phyloP scores from a whole-genome alignment of 2,113 vertebrate genomes.

The Speoplatyrhinus poulsoni region DNA sequence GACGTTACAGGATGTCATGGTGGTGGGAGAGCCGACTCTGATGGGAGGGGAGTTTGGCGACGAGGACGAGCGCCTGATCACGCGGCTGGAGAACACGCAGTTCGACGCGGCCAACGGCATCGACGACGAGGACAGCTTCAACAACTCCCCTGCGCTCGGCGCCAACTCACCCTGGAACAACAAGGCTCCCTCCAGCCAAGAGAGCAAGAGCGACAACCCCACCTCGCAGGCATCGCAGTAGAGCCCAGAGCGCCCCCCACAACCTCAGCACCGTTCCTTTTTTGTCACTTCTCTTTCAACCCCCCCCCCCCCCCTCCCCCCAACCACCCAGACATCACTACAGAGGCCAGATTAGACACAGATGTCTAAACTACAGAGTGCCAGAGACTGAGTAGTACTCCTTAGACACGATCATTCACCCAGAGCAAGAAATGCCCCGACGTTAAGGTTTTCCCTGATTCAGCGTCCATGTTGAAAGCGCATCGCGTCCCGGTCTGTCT shows the following conservation, averaged over 20 bases:
- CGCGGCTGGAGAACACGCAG: conserved; percentile 98
- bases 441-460: conserved; percentile 12
- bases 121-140: conserved; percentile 99
- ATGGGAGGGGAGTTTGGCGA: conserved; percentile 99
- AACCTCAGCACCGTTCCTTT: conserved; percentile 42
- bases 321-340: conserved; percentile 63
- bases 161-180: conserved; percentile 99
- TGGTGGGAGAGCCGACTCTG: conserved; percentile 98
- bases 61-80: conserved; percentile 98
- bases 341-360: conserved; percentile 43
- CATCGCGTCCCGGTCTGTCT: conserved; percentile 1
- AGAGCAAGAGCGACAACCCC: conserved; percentile 99
- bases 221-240: conserved; percentile 98
- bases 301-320: conserved; percentile 28
- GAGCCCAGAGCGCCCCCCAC: conserved; percentile 63
- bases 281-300: conserved; percentile 17
- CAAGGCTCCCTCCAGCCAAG: conserved; percentile 98
- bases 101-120: conserved; percentile 98
- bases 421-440: conserved; percentile 18
- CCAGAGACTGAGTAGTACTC: conserved; percentile 10
- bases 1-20: conserved; percentile 95
- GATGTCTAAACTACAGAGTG: background rate
- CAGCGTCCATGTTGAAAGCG: conserved; percentile 19
- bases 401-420: conserved; percentile 22
- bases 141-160: conserved; percentile 96